Evolutionary conservation across 2,888 invertebrate genomes (phyloP).

Genomic region (Aradus depressus): DNA sequence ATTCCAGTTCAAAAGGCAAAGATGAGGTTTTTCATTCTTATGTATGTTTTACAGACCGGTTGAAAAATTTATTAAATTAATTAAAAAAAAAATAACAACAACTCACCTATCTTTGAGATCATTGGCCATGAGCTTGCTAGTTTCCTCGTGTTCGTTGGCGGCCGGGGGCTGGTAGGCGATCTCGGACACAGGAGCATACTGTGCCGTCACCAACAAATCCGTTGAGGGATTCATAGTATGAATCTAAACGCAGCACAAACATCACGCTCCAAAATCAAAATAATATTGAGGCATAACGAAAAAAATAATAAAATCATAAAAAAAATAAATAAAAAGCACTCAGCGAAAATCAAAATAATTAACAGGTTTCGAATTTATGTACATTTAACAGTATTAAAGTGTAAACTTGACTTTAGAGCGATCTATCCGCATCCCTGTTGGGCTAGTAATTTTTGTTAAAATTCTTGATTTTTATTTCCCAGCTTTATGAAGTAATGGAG

Average conservation of each 20-base stretch:
- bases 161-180: constrained; percentile 50
- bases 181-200: constrained; percentile 64
- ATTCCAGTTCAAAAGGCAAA: no score
- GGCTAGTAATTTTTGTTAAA: no score
- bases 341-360: no score
- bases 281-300: constrained; percentile 5
- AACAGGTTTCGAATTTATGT: no score
- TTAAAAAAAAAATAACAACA: constrained; percentile 8
- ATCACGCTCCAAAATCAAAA: constrained; percentile 25
- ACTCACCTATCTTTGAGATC: constrained; percentile 61
- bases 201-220: constrained; percentile 58
- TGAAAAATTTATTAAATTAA: constrained; percentile 4
- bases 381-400: no score
- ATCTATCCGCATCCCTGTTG: no score
- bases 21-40: no score
- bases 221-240: constrained; percentile 63
- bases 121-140: constrained; percentile 56
- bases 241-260: constrained; percentile 36
- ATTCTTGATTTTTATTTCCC: no score
- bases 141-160: constrained; percentile 51
- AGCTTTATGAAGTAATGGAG: no score
- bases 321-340: constrained; percentile 3
- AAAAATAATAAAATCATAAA: constrained; percentile 1
- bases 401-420: no score
- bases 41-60: no score